Evolutionary conservation across 1,140 invertebrate species (phyloP).

Genomic region (Teleogryllus occipitalis): DNA sequence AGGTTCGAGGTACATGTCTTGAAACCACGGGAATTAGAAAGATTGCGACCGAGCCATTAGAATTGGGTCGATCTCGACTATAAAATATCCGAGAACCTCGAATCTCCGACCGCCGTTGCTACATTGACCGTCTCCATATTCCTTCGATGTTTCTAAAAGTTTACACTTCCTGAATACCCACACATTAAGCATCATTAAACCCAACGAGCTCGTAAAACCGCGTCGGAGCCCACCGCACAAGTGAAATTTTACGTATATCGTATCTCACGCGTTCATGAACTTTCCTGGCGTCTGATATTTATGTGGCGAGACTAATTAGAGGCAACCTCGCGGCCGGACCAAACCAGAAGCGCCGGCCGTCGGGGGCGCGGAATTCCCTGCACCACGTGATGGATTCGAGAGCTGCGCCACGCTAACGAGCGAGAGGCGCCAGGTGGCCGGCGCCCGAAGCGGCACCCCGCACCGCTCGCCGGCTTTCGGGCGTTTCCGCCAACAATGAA

Average conservation of each 20-base stretch:
- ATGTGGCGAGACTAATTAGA: neutral
- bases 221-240: neutral
- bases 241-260: neutral
- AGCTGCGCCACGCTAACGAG: neutral
- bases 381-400: neutral
- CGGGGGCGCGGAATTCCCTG: neutral
- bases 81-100: neutral
- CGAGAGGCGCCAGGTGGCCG: neutral
- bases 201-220: neutral
- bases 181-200: neutral
- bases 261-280: neutral
- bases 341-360: neutral
- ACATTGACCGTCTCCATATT: neutral
- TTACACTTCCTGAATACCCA: constrained; percentile 4
- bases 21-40: too few species aligned
- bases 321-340: neutral
- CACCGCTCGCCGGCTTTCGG: neutral
- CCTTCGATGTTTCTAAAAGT: neutral
- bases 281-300: neutral
- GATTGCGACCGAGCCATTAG: too few species aligned
- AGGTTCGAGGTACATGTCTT: too few species aligned
- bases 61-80: too few species aligned
- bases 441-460: neutral
- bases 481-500: too few species aligned
- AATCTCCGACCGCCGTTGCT: neutral